Conservation (phyloP, 2,888 invertebrate species). For the Phengaris alcon region DNA sequence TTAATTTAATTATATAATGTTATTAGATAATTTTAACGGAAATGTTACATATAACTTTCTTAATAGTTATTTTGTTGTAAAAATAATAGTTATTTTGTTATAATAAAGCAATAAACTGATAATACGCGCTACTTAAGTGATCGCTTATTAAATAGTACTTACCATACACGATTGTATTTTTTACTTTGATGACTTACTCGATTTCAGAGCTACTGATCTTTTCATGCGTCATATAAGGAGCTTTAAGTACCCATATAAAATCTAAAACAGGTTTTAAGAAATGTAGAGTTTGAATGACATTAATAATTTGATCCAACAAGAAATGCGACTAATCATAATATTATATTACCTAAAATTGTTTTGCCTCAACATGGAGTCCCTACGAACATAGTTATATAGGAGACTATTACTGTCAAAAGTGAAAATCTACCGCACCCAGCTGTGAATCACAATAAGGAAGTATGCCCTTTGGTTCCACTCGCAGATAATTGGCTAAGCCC, state of each 20-base stretch:
- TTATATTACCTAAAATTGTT: too few species aligned
- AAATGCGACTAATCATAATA: too few species aligned
- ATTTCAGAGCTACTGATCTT: neutral
- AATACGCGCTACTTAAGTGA: neutral
- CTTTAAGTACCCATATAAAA: neutral
- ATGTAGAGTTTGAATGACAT: too few species aligned
- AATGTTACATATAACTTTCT: neutral
- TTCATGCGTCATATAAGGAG: neutral
- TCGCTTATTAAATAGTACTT: neutral
- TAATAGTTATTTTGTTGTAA: neutral
- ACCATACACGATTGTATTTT: neutral
- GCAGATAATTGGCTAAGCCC: neutral
- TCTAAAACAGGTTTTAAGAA: too few species aligned
- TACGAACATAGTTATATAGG: neutral
- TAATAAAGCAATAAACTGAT: neutral
- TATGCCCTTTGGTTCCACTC: neutral
- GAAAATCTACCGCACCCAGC: neutral
- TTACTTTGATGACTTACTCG: neutral
- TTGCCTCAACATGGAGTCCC: too few species aligned
- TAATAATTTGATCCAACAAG: too few species aligned
- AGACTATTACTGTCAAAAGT: conserved; percentile 1
- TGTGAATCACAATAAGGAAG: conserved; percentile 17
- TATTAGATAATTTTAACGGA: conserved; percentile 1
- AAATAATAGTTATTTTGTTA: neutral
- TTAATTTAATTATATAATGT: neutral